phyloP scores from a whole-genome alignment of 1,140 invertebrate species.

The Chlorops oryzae region DNA sequence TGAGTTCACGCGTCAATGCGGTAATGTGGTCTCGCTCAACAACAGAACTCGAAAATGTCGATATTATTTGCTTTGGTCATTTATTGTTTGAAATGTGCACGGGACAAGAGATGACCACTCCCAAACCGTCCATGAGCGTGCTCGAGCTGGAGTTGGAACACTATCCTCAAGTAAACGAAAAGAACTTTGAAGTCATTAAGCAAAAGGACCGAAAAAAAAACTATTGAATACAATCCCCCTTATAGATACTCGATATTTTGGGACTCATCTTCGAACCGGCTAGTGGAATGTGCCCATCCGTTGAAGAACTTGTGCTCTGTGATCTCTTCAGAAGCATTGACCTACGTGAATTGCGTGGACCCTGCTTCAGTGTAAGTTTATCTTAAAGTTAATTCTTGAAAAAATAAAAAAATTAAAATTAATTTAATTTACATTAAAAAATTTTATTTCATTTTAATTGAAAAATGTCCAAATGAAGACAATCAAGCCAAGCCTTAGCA shows the following conservation, averaged over 20 bases:
- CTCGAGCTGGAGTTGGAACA: constrained; percentile 64
- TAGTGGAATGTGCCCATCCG: constrained; percentile 57
- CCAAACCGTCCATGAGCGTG: constrained; percentile 65
- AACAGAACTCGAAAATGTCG: constrained; percentile 56
- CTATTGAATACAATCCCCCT: neutral
- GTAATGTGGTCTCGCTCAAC: constrained; percentile 51
- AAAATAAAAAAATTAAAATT: neutral
- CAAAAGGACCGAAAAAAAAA: neutral
- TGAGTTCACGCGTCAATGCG: constrained; percentile 60
- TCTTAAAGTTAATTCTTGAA: neutral
- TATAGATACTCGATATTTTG: constrained; percentile 69
- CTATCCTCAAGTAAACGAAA: constrained; percentile 61
- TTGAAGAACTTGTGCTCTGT: constrained; percentile 72
- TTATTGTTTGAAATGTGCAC: constrained; percentile 87
- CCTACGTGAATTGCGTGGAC: constrained; percentile 71
- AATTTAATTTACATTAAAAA: too few species aligned
- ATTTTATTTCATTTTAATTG: neutral
- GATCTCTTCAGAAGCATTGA: constrained; percentile 84
- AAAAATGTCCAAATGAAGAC: constrained; percentile 23
- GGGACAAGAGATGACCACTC: constrained; percentile 69
- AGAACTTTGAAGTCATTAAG: neutral
- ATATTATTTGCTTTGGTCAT: constrained; percentile 74
- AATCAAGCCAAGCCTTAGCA: constrained; percentile 47
- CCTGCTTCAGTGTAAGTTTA: constrained; percentile 53
- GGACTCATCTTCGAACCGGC: constrained; percentile 72